A percentile compares a stretch with the other conserved stretches of the same genome.
Conservation (phyloP, 2,888 invertebrate species). For the Agrochola lychnidis region DNA sequence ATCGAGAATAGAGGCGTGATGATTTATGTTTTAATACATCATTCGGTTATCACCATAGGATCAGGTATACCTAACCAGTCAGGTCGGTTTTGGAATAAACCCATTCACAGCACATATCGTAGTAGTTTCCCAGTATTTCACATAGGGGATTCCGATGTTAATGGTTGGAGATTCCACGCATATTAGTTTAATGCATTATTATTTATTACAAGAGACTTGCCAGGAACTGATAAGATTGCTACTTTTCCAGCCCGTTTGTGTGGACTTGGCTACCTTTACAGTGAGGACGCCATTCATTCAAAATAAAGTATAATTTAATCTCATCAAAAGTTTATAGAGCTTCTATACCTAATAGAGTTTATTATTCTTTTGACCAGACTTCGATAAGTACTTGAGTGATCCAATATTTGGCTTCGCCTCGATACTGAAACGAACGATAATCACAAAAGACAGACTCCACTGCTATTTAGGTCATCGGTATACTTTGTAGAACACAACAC, state of each 20-base stretch:
- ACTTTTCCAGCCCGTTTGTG: constrained; percentile 6
- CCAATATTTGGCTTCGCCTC: neutral
- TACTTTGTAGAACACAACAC: constrained; percentile 4
- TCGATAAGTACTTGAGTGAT: neutral
- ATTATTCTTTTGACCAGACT: neutral
- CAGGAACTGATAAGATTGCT: constrained; percentile 7
- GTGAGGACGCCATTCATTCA: neutral
- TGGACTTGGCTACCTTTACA: constrained; percentile 22
- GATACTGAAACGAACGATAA: neutral
- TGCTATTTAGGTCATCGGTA: constrained; percentile 22
- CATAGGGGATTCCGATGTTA: constrained; percentile 8
- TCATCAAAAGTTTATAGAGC: constrained; percentile 7
- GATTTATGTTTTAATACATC: neutral
- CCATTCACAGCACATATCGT: neutral
- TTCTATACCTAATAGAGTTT: neutral
- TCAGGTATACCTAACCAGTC: no score
- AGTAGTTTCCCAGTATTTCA: constrained; percentile 1
- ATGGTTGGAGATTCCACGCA: constrained; percentile 25
- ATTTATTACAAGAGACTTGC: constrained; percentile 4
- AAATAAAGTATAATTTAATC: neutral
- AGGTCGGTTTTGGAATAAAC: no score
- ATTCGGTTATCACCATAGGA: constrained; percentile 5
- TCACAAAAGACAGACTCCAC: constrained; percentile 1
- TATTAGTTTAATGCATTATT: constrained; percentile 11
- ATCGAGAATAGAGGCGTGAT: neutral